A percentile compares a stretch with the other conserved stretches of the same genome.
These are phyloP conservation scores for Tipula vernalis DNA, from an alignment of 2,888 invertebrate genomes.

Conservation along the genomic window DNA sequence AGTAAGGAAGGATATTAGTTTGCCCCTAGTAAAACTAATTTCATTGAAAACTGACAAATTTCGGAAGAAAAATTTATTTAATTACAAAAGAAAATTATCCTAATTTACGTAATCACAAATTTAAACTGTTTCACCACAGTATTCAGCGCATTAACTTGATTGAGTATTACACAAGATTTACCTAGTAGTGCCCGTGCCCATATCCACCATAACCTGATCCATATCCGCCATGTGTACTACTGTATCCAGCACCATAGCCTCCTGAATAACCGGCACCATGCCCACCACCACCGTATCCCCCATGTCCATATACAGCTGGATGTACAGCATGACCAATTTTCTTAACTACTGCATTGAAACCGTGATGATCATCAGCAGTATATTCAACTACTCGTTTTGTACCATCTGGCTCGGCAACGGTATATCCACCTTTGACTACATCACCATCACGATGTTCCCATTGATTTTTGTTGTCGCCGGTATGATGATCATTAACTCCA, in stretches of 20 bases:
- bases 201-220: background rate
- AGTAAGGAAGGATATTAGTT: no score
- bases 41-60: no score
- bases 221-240: slow-evolving; percentile 15
- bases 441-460: slow-evolving; percentile 41
- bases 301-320: background rate
- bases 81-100: background rate
- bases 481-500: slow-evolving; percentile 38
- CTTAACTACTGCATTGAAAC: slow-evolving; percentile 39
- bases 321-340: slow-evolving; percentile 32
- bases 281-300: background rate
- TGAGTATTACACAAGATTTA: no score
- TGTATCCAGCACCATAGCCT: slow-evolving; percentile 19
- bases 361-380: slow-evolving; percentile 37
- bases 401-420: slow-evolving; percentile 38
- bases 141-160: no score
- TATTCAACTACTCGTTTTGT: slow-evolving; percentile 40
- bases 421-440: slow-evolving; percentile 37
- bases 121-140: no score
- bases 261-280: background rate
- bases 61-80: background rate
- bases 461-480: slow-evolving; percentile 38
- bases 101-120: background rate
- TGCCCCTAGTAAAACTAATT: no score
- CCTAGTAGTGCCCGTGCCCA: no score